These are phyloP conservation scores for Hycleus cichorii DNA, from an alignment of 1,140 invertebrate genomes.

Conservation along the genomic window DNA sequence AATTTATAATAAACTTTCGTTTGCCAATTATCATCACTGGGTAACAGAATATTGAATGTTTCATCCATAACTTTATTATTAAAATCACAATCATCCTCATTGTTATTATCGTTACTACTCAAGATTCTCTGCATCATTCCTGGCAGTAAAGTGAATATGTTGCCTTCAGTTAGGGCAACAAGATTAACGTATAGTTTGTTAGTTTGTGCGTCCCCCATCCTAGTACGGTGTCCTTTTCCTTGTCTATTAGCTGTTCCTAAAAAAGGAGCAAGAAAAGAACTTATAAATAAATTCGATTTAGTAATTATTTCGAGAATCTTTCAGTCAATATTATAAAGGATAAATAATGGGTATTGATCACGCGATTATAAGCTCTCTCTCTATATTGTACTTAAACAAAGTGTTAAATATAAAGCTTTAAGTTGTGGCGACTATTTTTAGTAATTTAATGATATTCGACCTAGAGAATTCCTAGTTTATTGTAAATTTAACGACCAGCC, in stretches of 20 bases:
- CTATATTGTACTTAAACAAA: no score
- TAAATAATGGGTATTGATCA: neutral
- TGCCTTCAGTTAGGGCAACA: slow-evolving; percentile 44
- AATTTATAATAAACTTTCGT: slow-evolving; percentile 64
- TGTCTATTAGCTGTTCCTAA: neutral
- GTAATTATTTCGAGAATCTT: neutral
- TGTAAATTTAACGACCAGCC: no score
- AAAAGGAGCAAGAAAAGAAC: neutral
- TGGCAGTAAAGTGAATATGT: slow-evolving; percentile 46
- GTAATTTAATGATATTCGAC: no score
- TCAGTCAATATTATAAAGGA: neutral
- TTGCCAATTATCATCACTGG: slow-evolving; percentile 65
- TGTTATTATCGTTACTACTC: slow-evolving; percentile 10
- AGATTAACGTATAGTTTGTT: slow-evolving; percentile 46
- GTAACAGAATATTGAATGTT: slow-evolving; percentile 42
- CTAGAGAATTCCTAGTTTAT: no score
- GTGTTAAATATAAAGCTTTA: no score
- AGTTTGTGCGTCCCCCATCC: slow-evolving; percentile 9
- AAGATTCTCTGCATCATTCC: slow-evolving; percentile 37
- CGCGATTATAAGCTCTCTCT: neutral
- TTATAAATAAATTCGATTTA: neutral
- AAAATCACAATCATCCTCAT: slow-evolving; percentile 1
- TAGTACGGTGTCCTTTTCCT: neutral
- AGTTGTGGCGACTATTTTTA: no score
- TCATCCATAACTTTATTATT: slow-evolving; percentile 29